Percentiles rank a stretch among this genome's conserved stretches.
phyloP scores from a whole-genome alignment of 2,888 invertebrate genomes.

The Trachelus iudaicus region DNA sequence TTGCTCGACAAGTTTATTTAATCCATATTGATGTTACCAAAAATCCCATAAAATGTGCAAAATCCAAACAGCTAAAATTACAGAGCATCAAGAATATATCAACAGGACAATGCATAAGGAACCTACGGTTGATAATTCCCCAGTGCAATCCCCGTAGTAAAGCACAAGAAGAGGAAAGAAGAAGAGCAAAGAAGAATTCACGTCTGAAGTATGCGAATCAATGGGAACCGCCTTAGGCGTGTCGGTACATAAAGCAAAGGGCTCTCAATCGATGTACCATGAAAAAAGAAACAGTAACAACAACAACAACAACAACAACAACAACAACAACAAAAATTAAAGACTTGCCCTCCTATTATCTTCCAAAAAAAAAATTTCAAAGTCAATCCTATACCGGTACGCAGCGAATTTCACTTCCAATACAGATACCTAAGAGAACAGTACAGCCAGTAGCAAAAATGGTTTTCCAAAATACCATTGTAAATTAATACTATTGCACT shows the following conservation, averaged over 20 bases:
- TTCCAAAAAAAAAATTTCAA: neutral
- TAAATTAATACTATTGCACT: too few relatives aligned
- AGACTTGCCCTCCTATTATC: neutral
- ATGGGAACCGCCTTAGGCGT: slow-evolving; percentile 54
- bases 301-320: slow-evolving; percentile 15
- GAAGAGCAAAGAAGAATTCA: slow-evolving; percentile 11
- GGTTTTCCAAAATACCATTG: too few relatives aligned
- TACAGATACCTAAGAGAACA: neutral
- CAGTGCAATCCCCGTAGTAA: slow-evolving; percentile 13
- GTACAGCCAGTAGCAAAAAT: neutral
- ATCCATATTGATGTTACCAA: neutral
- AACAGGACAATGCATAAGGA: neutral
- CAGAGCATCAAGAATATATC: neutral
- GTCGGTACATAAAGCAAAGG: slow-evolving; percentile 42
- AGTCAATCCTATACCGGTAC: neutral
- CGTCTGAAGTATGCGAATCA: slow-evolving; percentile 6
- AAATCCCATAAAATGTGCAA: neutral
- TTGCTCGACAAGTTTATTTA: neutral
- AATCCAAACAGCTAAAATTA: neutral
- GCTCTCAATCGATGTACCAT: slow-evolving; percentile 37
- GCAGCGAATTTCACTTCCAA: neutral
- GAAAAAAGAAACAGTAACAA: neutral
- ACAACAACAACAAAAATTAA: slow-evolving; percentile 18
- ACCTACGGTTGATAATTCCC: slow-evolving; percentile 11
- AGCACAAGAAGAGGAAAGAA: slow-evolving; percentile 21